Evolutionary conservation across 2,888 invertebrate species (phyloP).

Genomic region (Synergus laeviventris): DNA sequence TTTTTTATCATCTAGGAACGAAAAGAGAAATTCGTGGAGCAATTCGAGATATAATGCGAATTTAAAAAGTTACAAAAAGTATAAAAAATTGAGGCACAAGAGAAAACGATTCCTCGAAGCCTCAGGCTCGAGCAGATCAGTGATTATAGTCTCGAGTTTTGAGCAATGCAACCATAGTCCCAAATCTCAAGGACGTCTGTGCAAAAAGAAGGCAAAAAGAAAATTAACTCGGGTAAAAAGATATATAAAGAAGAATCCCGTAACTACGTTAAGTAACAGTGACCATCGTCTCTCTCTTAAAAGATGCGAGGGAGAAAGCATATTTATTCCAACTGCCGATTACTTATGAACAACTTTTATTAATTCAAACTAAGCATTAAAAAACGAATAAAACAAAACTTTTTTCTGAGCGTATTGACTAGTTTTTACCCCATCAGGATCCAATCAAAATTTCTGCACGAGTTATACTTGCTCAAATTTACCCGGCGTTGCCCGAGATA

Average conservation of each 20-base stretch:
- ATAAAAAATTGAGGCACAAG: background rate
- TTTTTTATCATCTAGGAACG: background rate
- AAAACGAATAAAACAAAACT: too few species aligned
- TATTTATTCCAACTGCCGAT: background rate
- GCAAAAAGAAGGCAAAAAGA: background rate
- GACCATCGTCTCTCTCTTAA: background rate
- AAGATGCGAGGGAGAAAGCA: background rate
- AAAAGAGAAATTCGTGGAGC: background rate
- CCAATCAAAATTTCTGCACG: too few species aligned
- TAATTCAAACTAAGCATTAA: background rate
- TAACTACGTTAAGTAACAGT: constrained; percentile 24
- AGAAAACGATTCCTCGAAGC: background rate
- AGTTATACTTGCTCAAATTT: too few species aligned
- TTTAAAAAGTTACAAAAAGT: constrained; percentile 13
- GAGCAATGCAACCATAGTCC: constrained; percentile 8
- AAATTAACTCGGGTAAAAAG: constrained; percentile 21
- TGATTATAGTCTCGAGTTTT: constrained; percentile 48
- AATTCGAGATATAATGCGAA: background rate
- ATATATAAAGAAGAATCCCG: constrained; percentile 4
- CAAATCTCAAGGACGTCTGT: background rate
- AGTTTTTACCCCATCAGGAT: too few species aligned
- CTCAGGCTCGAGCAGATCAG: constrained; percentile 50
- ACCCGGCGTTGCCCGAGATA: too few species aligned
- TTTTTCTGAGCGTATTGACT: too few species aligned
- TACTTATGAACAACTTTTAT: constrained; percentile 6